Evolutionary conservation across 2,888 invertebrate genomes (phyloP), one percentile per base, ranked within the genome.

Genomic region (Argyra leucocephala): DNA sequence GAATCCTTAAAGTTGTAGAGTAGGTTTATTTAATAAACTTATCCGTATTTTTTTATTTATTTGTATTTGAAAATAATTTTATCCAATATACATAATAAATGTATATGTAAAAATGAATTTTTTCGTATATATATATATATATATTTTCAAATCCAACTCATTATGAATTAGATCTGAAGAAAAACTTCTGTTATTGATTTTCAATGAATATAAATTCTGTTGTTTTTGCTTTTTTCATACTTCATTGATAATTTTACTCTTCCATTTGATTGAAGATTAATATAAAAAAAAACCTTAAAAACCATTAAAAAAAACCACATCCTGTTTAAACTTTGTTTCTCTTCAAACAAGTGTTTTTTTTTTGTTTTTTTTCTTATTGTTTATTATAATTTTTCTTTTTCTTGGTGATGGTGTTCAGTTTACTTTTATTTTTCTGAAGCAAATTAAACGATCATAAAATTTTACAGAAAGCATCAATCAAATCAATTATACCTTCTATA

Each of bases 401-500:
- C 37, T 37, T 31, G 48, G 12, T 31, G 31, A 31, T 31, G 31
- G 31, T 31, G 31, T 31, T 31, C 12, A 31, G 31, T 31, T 31
- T 12, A 31, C 31, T 31, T n/a, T 48, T 48, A 5, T 48, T 18
- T 5, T 48, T 15, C 48, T 48, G 48, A 48, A 48, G 48, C 48
- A 48, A 48, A 48, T 48, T 48, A 48, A 48, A 48, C n/a, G 48
- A 48, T 48, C 48, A 48, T 48, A 48, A 48, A 48, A 48, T 48
- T 48, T 48, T 48, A 48, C 48, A 48, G 48, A 48, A 48, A 48
- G 18, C 48, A 48, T 48, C 48, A 48, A 48, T 48, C 48, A 48
- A 48, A 48, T 48, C 48, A 48, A 48, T 48, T 48, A 48, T 48
- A 48, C 48, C 12, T 15, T 48, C 15, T 48, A 48, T 48, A 15